A percentile compares a stretch with the other conserved stretches of the same genome.
Conservation (phyloP, 2,888 invertebrate species). For the Caenorhabditis virilis region DNA sequence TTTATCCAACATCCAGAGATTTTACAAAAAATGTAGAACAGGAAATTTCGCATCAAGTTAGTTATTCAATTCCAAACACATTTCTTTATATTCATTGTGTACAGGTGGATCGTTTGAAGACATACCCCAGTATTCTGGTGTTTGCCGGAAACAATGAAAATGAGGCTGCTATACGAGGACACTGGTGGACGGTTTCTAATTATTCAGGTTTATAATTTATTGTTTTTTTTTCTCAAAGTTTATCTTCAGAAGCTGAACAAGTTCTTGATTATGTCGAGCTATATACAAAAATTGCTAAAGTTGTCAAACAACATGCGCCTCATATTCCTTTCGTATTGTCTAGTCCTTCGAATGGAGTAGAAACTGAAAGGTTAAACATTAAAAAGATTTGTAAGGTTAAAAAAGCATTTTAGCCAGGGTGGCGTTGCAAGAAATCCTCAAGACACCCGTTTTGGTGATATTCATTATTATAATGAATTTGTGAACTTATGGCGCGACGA, state of each 20-base stretch:
- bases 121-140: constrained; percentile 84
- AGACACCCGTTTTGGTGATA: constrained; percentile 81
- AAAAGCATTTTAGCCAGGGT: constrained; percentile 73
- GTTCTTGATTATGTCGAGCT: constrained; percentile 73
- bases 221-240: background rate
- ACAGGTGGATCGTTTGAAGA: constrained; percentile 73
- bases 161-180: constrained; percentile 77
- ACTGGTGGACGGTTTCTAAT: constrained; percentile 38
- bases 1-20: constrained; percentile 82
- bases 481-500: constrained; percentile 80
- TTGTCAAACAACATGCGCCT: constrained; percentile 2
- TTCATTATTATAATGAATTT: constrained; percentile 85
- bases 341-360: constrained; percentile 86
- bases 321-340: constrained; percentile 75
- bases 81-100: constrained; percentile 1
- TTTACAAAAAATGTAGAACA: constrained; percentile 79
- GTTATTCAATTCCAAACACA: constrained; percentile 1
- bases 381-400: background rate
- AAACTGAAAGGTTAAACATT: constrained; percentile 64
- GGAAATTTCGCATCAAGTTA: constrained; percentile 75
- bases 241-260: constrained; percentile 36
- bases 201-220: constrained; percentile 19
- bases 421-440: constrained; percentile 80
- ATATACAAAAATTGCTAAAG: constrained; percentile 72
- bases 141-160: constrained; percentile 98